Conservation (phyloP, 2,113 vertebrate genomes). For the Sinocyclocheilus rhinocerous region DNA sequence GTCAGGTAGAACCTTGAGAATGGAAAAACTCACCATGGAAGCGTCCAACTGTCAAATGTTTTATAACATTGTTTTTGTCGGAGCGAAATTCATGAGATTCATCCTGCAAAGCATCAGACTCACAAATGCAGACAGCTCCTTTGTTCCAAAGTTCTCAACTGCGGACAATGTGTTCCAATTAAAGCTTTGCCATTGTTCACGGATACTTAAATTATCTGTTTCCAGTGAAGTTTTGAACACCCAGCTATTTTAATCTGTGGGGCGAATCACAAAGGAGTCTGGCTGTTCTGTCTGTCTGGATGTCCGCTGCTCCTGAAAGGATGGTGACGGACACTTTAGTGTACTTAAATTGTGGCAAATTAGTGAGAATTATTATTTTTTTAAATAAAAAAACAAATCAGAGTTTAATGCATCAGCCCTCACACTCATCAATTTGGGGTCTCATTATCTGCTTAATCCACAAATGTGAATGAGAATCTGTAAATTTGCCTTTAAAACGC, state of each 20-base stretch:
- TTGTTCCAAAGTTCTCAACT: constrained; percentile 48
- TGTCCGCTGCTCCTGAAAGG: neutral
- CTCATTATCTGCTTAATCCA: neutral
- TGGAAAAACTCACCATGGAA: neutral
- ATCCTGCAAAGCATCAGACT: constrained; percentile 43
- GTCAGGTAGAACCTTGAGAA: constrained; percentile 52
- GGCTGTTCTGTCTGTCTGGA: constrained; percentile 12
- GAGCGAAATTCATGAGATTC: constrained; percentile 51
- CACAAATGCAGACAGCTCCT: constrained; percentile 47
- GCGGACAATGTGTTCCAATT: constrained; percentile 41
- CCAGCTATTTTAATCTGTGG: constrained; percentile 16
- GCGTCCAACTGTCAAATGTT: constrained; percentile 39
- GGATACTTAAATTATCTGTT: constrained; percentile 25
- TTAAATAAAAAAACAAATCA: neutral
- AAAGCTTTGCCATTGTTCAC: constrained; percentile 18
- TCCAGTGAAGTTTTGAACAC: constrained; percentile 10
- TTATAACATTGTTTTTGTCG: constrained; percentile 13
- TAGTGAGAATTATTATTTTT: neutral
- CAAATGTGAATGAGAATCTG: neutral
- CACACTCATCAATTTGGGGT: neutral
- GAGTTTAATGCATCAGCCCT: neutral
- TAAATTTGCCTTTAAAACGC: neutral
- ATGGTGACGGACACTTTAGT: neutral
- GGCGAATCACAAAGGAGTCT: constrained; percentile 8
- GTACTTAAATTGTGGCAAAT: neutral